Evolutionary conservation across 2,888 invertebrate species (phyloP).

Genomic region (Orthonevra nobilis): DNA sequence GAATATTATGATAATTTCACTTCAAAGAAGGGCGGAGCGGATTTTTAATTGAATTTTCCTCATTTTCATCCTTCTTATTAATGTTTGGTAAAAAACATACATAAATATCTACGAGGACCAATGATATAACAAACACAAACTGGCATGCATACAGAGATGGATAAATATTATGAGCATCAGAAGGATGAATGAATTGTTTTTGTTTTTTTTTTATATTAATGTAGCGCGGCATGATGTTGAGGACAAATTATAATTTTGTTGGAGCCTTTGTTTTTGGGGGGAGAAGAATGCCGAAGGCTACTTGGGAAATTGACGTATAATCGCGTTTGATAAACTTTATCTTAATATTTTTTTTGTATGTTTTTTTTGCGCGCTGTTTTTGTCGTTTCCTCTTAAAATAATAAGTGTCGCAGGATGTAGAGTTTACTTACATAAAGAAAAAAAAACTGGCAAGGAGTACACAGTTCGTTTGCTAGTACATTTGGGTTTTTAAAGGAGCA

Average conservation of each 20-base stretch:
- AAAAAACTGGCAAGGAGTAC: too few species aligned
- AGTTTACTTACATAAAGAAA: too few species aligned
- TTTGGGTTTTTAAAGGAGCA: too few species aligned
- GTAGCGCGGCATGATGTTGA: slow-evolving; percentile 14
- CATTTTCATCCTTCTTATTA: too few species aligned
- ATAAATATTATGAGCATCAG: background rate
- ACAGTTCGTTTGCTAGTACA: too few species aligned
- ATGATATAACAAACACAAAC: background rate
- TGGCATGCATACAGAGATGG: background rate
- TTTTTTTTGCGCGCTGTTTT: too few species aligned
- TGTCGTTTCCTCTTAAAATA: too few species aligned
- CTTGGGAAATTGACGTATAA: slow-evolving; percentile 8
- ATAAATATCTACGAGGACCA: background rate
- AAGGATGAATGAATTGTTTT: slow-evolving; percentile 6
- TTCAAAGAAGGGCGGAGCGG: background rate
- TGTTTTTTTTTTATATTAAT: slow-evolving; percentile 33
- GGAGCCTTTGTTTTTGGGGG: background rate
- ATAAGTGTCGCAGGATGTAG: too few species aligned
- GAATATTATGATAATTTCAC: slow-evolving; percentile 31
- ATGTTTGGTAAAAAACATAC: background rate
- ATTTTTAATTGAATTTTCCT: slow-evolving; percentile 32
- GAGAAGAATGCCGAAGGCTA: background rate
- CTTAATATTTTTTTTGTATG: background rate
- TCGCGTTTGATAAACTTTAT: slow-evolving; percentile 6
- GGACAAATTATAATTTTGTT: slow-evolving; percentile 11